These are phyloP conservation scores for Pardalotus punctatus DNA, from an alignment of 2,113 vertebrate genomes.

Conservation along the genomic window DNA sequence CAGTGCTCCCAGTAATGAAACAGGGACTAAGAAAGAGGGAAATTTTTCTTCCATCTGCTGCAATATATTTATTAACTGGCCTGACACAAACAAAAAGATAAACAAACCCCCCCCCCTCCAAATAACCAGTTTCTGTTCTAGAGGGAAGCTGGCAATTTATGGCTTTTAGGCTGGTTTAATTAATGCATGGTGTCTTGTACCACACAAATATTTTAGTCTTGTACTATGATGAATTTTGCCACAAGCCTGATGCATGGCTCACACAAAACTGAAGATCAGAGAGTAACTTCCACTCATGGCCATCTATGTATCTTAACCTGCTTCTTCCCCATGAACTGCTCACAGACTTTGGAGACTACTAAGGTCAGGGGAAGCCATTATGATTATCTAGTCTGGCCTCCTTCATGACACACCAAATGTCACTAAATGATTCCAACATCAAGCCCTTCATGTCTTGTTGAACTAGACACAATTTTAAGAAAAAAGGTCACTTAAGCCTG, in stretches of 20 bases:
- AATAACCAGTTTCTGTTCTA: not conserved
- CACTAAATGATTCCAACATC: not conserved
- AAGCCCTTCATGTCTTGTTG: not conserved
- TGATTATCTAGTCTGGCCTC: not conserved
- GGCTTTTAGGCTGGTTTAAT: slow-evolving; percentile 7
- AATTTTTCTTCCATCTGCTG: not conserved
- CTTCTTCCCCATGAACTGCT: not conserved
- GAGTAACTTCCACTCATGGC: not conserved
- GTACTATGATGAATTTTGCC: not conserved
- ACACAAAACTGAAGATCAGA: not conserved
- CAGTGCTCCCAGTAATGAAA: slow-evolving; percentile 2
- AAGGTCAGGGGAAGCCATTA: not conserved
- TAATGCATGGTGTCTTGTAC: not conserved
- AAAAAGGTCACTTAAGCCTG: not conserved
- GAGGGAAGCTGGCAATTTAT: not conserved
- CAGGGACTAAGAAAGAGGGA: not conserved
- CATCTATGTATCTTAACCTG: not conserved
- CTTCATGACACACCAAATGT: not conserved
- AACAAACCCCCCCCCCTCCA: fast-evolving
- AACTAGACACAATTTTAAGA: not conserved
- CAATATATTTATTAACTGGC: not conserved
- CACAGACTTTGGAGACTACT: not conserved
- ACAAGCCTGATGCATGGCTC: not conserved
- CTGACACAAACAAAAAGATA: fast-evolving
- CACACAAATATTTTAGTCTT: not conserved